A percentile compares a stretch with the other conserved stretches of the same genome.
These are phyloP conservation scores for Drosophila ezoana DNA, from an alignment of 2,888 invertebrate genomes.

Conservation along the genomic window DNA sequence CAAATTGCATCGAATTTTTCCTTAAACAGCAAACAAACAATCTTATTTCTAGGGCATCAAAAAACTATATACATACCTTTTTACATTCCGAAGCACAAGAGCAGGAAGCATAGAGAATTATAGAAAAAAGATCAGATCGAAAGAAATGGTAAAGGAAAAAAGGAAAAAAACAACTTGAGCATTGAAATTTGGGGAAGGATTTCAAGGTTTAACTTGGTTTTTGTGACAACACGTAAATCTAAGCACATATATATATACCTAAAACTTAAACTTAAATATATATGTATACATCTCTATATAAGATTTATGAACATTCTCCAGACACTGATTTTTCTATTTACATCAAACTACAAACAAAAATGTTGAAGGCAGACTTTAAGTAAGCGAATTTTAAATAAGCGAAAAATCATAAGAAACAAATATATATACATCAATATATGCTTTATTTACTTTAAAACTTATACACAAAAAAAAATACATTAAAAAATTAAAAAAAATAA, in stretches of 20 bases:
- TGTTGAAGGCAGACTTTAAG: constrained; percentile 77
- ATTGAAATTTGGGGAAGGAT: constrained; percentile 85
- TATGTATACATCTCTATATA: constrained; percentile 48
- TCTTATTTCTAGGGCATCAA: constrained; percentile 69
- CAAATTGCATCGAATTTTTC: constrained; percentile 78
- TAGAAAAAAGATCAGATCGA: constrained; percentile 10
- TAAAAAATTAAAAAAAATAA: constrained; percentile 17
- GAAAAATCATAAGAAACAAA: constrained; percentile 38
- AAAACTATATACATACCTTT: constrained; percentile 30
- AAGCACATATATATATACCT: constrained; percentile 46
- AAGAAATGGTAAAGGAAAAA: constrained; percentile 49
- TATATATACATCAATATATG: constrained; percentile 75
- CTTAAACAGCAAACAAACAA: constrained; percentile 71
- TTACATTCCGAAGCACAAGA: constrained; percentile 48
- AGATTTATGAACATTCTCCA: constrained; percentile 56
- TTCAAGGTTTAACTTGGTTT: constrained; percentile 83
- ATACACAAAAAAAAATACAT: constrained; percentile 57
- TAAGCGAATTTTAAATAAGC: constrained; percentile 73
- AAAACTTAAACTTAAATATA: constrained; percentile 32
- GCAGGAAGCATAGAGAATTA: constrained; percentile 19
- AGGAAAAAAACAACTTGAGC: constrained; percentile 80
- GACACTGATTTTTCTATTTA: constrained; percentile 76
- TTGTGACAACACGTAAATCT: constrained; percentile 50
- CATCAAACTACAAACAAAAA: constrained; percentile 52
- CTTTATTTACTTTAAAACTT: constrained; percentile 80